Base-by-base conservation (phyloP, 2,888 invertebrate genomes). In the Hemicrepidius hirtus region DNA sequence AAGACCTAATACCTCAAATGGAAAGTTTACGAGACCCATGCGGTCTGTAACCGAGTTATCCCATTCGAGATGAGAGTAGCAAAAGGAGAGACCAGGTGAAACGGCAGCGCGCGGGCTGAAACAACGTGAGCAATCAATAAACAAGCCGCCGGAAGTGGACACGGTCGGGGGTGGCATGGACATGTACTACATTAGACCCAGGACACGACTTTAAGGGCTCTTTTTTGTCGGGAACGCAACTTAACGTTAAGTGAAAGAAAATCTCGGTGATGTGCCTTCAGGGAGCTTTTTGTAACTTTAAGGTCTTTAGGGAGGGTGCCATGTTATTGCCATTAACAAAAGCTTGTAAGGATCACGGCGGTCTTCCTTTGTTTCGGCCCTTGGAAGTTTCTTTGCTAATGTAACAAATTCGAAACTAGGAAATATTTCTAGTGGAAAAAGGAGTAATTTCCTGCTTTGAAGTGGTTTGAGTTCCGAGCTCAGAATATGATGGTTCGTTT, bases 211-310 rank as follows among this genome's bases (percentile, higher is more conserved):
- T 28, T 53, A 28, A 21, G 28, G 28, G 28, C 24, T 28, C 28
- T 28, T 53, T 24, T 18, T 16, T n/a, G n/a, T 9, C 46, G 1
- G 16, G 16, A 13, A 32, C 13, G 28, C 28, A 53, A 28, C 13
- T 53, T 53, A 18, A 21, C 28, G 28, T 28, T 53, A 53, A 53
- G 53, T 53, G 53, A 53, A 53, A 53, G 53, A 21, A 53, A 53
- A 21, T 53, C 28, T 13, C 1, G 13, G 24, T n/a, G 13, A 21
- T 28, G 28, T 24, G n/a, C 53, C 21, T 53, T 28, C n/a, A 7
- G 49, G 49, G 20, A 5, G 12, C 49, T 49, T 24, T 49, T 6
- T 6, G 24, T 49, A 24, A 24, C 49, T 20, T 24, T 24, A 7
- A 10, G 53, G 13, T 13, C 24, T 12, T 28, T 7, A 18, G 10